Evolutionary conservation across 2,113 vertebrate species (phyloP), one percentile per base, ranked within the genome.

Genomic region (Falco punctatus): DNA sequence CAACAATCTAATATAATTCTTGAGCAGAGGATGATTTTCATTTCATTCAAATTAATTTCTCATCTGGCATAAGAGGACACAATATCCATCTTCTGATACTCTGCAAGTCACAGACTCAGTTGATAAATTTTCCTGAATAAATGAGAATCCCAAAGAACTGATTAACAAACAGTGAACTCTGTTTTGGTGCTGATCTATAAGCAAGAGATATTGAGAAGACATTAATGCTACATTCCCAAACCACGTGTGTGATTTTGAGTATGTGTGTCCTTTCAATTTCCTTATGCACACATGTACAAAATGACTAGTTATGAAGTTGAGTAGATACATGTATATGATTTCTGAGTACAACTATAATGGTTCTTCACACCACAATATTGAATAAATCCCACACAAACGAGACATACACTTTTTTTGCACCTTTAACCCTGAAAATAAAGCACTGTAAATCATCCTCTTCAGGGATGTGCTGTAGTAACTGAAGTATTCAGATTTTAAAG

Each of bases 21-120:
- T 42, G 59, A 90, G 82, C n/a, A 86, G 69, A 86, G 14, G 21
- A 77, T 18, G n/a, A 87, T n/a, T 83, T 93, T 78, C n/a, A 84
- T 86, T 93, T 86, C 27, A 59, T 40, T 83, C 57, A 74, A 90
- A 88, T 81, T 94, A 88, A 86, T 93, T 91, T 92, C 35, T 94
- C 72, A 52, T 75, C 78, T 55, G 52, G 44, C 40, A 28, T 71
- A 86, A 81, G 32, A 94, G 5, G 59, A 92, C 82, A 86, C 42
- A 54, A 93, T 83, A 96, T 81, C 79, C n/a, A 90, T 86, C 85
- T 83, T 78, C 26, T 30, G 26, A 72, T 35, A 24, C 54, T 44
- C 74, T 48, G 59, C 59, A 93, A 95, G 75, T 74, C 58, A 55
- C 11, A 70, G 54, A 59, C 71, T 86, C 2, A 5, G 51, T 8